phyloP scores from a whole-genome alignment of 2,797 vertebrate genomes.

The Ispidina picta region DNA sequence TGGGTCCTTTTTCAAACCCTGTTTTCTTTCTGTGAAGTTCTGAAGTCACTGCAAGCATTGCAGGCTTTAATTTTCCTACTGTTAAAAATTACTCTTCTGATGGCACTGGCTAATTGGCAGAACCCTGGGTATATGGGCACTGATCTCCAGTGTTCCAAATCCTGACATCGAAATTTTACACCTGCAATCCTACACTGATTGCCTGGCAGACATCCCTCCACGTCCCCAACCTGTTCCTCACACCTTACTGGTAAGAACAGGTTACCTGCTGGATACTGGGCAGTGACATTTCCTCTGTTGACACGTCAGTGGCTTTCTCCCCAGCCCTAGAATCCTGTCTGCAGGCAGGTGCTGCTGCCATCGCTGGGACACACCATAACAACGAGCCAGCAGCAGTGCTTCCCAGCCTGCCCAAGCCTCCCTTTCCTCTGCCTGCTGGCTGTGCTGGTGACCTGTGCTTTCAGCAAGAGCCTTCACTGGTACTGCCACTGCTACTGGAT shows the following conservation, averaged over 20 bases:
- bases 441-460: no score
- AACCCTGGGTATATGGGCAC: accelerated
- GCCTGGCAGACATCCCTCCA: background rate
- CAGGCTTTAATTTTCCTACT: background rate
- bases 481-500: background rate
- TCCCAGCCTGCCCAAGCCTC: background rate
- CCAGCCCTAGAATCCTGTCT: background rate
- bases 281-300: no score
- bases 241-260: background rate
- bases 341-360: accelerated
- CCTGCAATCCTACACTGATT: accelerated
- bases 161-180: background rate
- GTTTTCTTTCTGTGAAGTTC: conserved; percentile 11
- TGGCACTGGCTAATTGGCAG: background rate
- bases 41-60: background rate
- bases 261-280: background rate
- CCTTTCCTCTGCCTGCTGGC: background rate
- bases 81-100: background rate
- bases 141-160: accelerated
- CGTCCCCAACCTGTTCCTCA: background rate
- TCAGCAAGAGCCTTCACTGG: background rate
- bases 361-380: background rate
- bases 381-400: background rate
- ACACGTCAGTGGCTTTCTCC: accelerated
- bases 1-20: conserved; percentile 48